These are phyloP conservation scores for Diabrotica balteata DNA, from an alignment of 2,888 invertebrate species.

Conservation along the genomic window DNA sequence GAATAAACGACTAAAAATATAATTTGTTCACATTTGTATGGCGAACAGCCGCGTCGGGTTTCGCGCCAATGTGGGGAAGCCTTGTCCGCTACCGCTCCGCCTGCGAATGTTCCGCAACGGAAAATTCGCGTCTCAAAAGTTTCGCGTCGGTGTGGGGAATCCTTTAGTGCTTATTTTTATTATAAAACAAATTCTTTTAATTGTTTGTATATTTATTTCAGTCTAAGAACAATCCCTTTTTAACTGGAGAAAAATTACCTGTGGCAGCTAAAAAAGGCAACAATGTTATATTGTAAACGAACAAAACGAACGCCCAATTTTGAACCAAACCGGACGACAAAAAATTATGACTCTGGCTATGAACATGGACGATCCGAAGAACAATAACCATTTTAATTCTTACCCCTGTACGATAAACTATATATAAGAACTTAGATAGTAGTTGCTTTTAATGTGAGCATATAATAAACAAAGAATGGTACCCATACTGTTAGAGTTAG, in stretches of 20 bases:
- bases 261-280: constrained; percentile 94
- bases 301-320: constrained; percentile 26
- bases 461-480: constrained; percentile 42
- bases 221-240: constrained; percentile 73
- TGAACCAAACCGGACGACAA: constrained; percentile 27
- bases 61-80: too few species aligned
- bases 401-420: constrained; percentile 32
- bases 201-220: constrained; percentile 19
- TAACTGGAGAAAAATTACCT: constrained; percentile 85
- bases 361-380: constrained; percentile 43
- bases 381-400: constrained; percentile 39
- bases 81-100: too few species aligned
- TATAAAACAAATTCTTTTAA: neutral
- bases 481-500: constrained; percentile 57
- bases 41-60: too few species aligned
- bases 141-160: too few species aligned
- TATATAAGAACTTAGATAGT: constrained; percentile 41
- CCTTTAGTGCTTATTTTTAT: too few species aligned
- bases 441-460: constrained; percentile 47
- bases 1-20: too few species aligned
- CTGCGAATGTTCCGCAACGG: too few species aligned
- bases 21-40: too few species aligned
- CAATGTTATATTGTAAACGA: constrained; percentile 65
- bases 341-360: constrained; percentile 45
- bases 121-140: too few species aligned